A percentile compares a stretch with the other conserved stretches of the same genome.
Evolutionary conservation across 2,888 invertebrate species (phyloP).

Genomic region (Melipona beecheii): DNA sequence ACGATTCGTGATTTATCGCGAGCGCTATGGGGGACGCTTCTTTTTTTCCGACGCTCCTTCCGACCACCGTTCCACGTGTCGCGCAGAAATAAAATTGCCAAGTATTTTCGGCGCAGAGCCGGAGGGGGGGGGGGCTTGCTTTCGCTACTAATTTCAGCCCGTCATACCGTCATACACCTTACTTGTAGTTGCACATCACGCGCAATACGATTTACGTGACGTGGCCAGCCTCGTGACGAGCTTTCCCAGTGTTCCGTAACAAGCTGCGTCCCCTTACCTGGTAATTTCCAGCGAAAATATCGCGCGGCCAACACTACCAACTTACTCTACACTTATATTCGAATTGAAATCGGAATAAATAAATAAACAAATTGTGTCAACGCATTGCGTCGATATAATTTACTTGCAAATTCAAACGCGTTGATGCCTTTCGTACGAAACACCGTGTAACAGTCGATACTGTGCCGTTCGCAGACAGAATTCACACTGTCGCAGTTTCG

Average conservation of each 20-base stretch:
- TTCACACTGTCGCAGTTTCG: constrained; percentile 17
- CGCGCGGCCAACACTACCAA: neutral
- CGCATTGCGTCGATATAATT: neutral
- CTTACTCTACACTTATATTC: neutral
- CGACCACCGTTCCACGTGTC: neutral
- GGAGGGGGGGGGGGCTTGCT: neutral
- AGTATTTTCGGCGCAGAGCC: constrained; percentile 30
- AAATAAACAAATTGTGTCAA: neutral
- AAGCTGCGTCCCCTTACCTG: constrained; percentile 41
- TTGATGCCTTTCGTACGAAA: neutral
- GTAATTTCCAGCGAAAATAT: constrained; percentile 47
- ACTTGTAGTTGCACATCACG: constrained; percentile 65
- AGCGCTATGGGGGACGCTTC: neutral
- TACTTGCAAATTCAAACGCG: neutral
- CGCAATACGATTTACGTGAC: constrained; percentile 62
- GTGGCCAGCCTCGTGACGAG: constrained; percentile 55
- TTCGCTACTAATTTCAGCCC: constrained; percentile 44
- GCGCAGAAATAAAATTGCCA: constrained; percentile 47
- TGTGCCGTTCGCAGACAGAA: neutral
- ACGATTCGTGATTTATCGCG: constrained; percentile 37
- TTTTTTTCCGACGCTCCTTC: too few relatives aligned
- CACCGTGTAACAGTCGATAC: neutral
- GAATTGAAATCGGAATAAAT: neutral
- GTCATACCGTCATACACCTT: constrained; percentile 46
- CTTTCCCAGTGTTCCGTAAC: constrained; percentile 37